Evolutionary conservation across 2,113 vertebrate species (phyloP).

Genomic region (Equus przewalskii): DNA sequence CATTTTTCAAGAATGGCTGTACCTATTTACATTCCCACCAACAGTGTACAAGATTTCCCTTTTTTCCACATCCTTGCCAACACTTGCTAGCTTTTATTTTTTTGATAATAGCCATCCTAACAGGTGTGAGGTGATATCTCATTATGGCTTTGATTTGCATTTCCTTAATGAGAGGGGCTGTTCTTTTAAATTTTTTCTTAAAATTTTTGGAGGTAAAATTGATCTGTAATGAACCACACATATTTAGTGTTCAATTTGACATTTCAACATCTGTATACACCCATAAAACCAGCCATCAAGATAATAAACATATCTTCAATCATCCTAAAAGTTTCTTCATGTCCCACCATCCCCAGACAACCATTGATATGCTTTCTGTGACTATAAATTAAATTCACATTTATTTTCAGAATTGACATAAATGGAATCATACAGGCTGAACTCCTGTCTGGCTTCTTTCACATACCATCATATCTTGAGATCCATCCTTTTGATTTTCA

Average conservation of each 20-base stretch:
- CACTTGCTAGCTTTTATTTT: not conserved
- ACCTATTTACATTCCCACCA: not conserved
- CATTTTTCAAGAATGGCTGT: not conserved
- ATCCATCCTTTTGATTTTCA: not conserved
- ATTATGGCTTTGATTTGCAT: not conserved
- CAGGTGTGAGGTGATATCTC: not conserved
- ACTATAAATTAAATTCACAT: not conserved
- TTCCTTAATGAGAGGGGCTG: not conserved
- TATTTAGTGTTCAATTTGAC: not conserved
- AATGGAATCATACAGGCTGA: not conserved
- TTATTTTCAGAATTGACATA: not conserved
- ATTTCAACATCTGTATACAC: not conserved
- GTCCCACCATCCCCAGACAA: not conserved
- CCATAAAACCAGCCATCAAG: not conserved
- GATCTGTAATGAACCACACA: not conserved
- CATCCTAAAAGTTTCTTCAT: not conserved
- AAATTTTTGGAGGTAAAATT: not conserved
- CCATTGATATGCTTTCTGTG: not conserved
- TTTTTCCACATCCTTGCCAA: not conserved
- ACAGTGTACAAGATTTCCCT: not conserved
- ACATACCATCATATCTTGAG: not conserved
- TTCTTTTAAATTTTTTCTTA: not conserved
- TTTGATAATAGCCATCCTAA: not conserved
- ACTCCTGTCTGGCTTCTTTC: not conserved
- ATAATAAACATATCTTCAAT: not conserved